phyloP scores from a whole-genome alignment of 2,113 vertebrate genomes.

The Aspiorhynchus laticeps region DNA sequence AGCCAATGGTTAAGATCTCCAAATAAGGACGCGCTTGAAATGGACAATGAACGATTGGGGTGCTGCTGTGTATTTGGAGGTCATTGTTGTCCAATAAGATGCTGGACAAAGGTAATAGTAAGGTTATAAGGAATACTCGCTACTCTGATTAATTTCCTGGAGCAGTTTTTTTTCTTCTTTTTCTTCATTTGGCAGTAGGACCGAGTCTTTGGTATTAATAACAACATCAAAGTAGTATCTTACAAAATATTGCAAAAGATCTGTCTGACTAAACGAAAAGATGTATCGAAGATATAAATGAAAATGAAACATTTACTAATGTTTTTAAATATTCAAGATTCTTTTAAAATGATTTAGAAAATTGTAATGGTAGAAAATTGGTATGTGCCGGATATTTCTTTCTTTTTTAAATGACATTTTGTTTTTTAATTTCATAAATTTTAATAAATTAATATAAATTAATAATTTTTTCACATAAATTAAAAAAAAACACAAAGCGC shows the following conservation, averaged over 20 bases:
- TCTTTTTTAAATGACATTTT: not conserved
- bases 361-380: not conserved
- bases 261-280: not conserved
- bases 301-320: not conserved
- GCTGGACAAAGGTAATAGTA: not conserved
- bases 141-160: not conserved
- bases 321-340: not conserved
- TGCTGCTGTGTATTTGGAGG: not conserved
- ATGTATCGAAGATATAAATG: not conserved
- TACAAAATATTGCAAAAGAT: not conserved
- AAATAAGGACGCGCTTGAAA: conserved; percentile 33
- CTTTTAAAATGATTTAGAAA: not conserved
- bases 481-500: not conserved
- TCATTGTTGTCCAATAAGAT: not conserved
- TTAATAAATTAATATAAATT: not conserved
- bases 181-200: not conserved
- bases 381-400: not conserved
- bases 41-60: conserved; percentile 39
- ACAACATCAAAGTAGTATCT: not conserved
- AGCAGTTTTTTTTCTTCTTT: not conserved
- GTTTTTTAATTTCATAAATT: not conserved
- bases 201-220: not conserved
- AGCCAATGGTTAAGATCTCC: conserved; percentile 59
- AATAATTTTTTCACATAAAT: not conserved
- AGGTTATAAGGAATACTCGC: not conserved